phyloP scores from a whole-genome alignment of 2,797 vertebrate genomes.

The Sardinella longiceps region DNA sequence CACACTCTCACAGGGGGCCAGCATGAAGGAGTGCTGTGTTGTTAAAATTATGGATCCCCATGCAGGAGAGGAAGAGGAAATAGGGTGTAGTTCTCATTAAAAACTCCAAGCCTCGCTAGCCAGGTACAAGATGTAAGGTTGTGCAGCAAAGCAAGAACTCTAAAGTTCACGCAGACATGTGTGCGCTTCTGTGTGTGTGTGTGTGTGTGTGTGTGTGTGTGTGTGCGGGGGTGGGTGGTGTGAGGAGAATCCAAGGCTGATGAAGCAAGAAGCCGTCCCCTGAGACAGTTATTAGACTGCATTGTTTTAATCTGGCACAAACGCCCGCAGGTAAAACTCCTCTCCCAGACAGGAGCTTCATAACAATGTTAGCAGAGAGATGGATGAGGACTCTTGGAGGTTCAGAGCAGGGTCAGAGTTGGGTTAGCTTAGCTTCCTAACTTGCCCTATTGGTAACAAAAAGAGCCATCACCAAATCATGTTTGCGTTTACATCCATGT shows the following conservation, averaged over 20 bases:
- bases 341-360: neutral
- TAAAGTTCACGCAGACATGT: neutral
- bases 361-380: neutral
- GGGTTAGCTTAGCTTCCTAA: neutral
- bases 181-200: no score
- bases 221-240: neutral
- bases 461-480: neutral
- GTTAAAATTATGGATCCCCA: no score
- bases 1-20: no score
- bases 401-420: neutral
- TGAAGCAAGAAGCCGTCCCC: neutral
- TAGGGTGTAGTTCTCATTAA: no score
- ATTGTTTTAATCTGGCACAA: neutral
- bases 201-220: no score
- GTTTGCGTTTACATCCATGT: neutral
- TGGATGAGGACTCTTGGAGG: neutral
- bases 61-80: no score
- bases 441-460: no score
- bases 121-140: no score
- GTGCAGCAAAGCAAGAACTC: neutral
- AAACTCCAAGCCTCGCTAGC: no score
- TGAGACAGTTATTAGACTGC: neutral
- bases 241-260: neutral
- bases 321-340: neutral
- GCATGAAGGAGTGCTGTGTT: neutral